These are phyloP conservation scores for Labroides dimidiatus DNA, from an alignment of 2,797 vertebrate species.

Conservation along the genomic window DNA sequence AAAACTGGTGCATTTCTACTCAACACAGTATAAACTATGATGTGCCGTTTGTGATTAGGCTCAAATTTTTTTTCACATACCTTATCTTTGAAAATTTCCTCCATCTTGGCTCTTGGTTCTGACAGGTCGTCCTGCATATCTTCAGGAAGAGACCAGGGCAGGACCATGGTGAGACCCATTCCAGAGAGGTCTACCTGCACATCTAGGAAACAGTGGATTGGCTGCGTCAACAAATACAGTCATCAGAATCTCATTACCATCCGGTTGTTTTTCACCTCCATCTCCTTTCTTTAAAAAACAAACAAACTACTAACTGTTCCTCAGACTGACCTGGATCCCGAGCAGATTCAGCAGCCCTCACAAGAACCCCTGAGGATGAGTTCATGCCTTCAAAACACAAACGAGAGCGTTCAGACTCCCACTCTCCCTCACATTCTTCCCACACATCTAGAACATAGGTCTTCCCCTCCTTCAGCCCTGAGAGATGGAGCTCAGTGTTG, in stretches of 20 bases:
- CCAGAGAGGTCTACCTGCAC: constrained; percentile 9
- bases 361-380: not conserved
- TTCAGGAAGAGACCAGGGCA: constrained; percentile 68
- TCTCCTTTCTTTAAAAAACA: too few species aligned
- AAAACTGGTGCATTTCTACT: too few species aligned
- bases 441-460: constrained; percentile 71
- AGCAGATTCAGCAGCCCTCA: constrained; percentile 9
- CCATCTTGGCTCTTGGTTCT: constrained; percentile 55
- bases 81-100: constrained; percentile 53
- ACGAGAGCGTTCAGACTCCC: constrained; percentile 34
- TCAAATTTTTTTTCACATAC: constrained; percentile 30
- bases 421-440: constrained; percentile 66
- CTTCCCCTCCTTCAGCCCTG: constrained; percentile 47
- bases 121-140: constrained; percentile 23
- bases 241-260: too few species aligned
- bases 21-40: not conserved
- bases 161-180: constrained; percentile 49
- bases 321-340: constrained; percentile 44
- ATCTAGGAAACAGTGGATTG: constrained; percentile 9
- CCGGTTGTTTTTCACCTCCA: too few species aligned
- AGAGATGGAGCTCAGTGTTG: constrained; percentile 45
- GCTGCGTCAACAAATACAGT: too few species aligned
- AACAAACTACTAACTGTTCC: not conserved
- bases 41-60: not conserved
- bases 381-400: constrained; percentile 50